Evolutionary conservation across 2,888 invertebrate species (phyloP), one percentile per base, ranked within the genome.

Genomic region (Catocala nupta): DNA sequence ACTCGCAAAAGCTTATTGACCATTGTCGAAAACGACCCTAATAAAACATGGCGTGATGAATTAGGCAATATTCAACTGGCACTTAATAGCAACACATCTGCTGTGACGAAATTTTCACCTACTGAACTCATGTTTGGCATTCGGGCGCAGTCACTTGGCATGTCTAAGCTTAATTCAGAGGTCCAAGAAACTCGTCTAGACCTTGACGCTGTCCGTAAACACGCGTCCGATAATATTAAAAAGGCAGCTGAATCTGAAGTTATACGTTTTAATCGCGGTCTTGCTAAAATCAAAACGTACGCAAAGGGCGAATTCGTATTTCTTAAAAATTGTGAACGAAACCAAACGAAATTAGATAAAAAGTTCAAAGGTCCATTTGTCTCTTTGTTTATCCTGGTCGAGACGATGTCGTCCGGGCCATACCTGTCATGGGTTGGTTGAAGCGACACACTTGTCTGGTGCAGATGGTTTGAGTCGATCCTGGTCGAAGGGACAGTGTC

Each of bases 31-130:
- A 58, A 58, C 10, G 65, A 66, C 13, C 57, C 63, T 0, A 66
- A 70, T 10, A 69, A 62, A 53, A 51, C 58, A 0, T 78, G 75
- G 77, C 70, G 70, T 2, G 75, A 75, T 3, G 74, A 73, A 11
- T 42, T 81, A 7, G 56, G 47, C 1, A 63, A 73, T 0, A 54
- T 81, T 6, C 81, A 79, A 42, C 45, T 75, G 5, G 71, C 71
- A 0, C 7, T 77, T 3, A 77, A 75, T 43, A 69, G 70, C 25
- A 73, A 73, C 0, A 60, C 36, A 11, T 69, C 63, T 12, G 54
- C 59, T 7, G 68, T 73, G 0, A 73, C 75, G 0, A 58, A 66
- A 42, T 68, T 50, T 9, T 44, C 73, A 2, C 75, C 64, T 1
- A 45, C 64, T 2, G 71, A 75, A 39, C 45, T 76, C 1, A 69